These are phyloP conservation scores for Rhinichthys klamathensis DNA, from an alignment of 2,113 vertebrate genomes.

Conservation along the genomic window DNA sequence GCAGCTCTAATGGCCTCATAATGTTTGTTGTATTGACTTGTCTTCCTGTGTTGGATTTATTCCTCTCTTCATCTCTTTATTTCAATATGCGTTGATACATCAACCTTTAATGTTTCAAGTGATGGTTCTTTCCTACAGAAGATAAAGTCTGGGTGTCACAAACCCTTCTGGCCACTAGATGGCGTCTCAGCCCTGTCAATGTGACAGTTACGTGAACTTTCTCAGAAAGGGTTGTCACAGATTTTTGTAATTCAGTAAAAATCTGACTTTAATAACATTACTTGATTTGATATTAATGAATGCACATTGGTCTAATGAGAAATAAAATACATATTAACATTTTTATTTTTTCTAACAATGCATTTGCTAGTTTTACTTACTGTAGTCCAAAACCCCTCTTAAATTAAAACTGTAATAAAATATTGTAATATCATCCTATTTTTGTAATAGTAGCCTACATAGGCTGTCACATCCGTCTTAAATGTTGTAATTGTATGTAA, in stretches of 20 bases:
- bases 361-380: neutral
- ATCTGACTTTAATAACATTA: neutral
- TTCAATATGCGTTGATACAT: neutral
- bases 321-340: neutral
- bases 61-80: neutral
- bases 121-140: neutral
- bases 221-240: neutral
- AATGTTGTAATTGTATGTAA: neutral
- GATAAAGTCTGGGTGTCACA: neutral
- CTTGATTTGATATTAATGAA: neutral
- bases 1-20: neutral
- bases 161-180: constrained; percentile 16
- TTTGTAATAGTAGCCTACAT: neutral
- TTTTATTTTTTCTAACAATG: neutral
- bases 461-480: neutral
- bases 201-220: neutral
- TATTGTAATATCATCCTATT: neutral
- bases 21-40: neutral
- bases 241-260: neutral
- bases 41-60: neutral
- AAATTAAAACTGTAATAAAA: neutral
- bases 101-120: neutral
- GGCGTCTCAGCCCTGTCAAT: neutral
- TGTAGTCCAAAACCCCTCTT: neutral
- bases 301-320: neutral